A percentile compares a stretch with the other conserved stretches of the same genome.
These are phyloP conservation scores for Platysteira castanea DNA, from an alignment of 2,113 vertebrate genomes.

Conservation along the genomic window DNA sequence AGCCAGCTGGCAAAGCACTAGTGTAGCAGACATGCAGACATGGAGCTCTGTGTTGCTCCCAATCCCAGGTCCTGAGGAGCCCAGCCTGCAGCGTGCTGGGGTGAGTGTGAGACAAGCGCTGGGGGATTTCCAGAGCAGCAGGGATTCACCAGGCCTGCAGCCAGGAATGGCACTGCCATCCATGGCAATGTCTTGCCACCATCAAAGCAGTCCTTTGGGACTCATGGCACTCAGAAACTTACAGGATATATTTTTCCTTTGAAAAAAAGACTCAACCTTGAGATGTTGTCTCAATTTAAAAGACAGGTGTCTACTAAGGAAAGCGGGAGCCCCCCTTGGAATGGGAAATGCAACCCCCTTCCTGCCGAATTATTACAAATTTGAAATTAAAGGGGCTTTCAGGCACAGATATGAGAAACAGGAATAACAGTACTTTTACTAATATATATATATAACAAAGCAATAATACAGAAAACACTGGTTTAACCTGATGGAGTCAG, in stretches of 20 bases:
- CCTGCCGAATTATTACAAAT: too few species aligned
- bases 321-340: too few species aligned
- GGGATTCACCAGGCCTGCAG: background rate
- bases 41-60: background rate
- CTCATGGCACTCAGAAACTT: background rate
- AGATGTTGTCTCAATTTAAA: too few species aligned
- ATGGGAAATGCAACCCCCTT: too few species aligned
- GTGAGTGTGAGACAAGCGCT: background rate
- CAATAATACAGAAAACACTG: too few species aligned
- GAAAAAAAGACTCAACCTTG: background rate
- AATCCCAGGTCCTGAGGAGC: background rate
- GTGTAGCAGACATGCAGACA: background rate
- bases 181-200: background rate
- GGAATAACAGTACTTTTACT: too few species aligned
- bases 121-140: background rate
- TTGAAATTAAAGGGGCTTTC: too few species aligned
- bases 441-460: too few species aligned
- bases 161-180: background rate
- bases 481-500: too few species aligned
- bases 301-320: too few species aligned
- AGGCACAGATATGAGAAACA: too few species aligned
- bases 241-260: background rate
- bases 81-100: background rate
- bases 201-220: background rate
- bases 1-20: slow-evolving; percentile 48